Base-by-base conservation (phyloP, 2,888 invertebrate genomes). In the Xylota segnis region DNA sequence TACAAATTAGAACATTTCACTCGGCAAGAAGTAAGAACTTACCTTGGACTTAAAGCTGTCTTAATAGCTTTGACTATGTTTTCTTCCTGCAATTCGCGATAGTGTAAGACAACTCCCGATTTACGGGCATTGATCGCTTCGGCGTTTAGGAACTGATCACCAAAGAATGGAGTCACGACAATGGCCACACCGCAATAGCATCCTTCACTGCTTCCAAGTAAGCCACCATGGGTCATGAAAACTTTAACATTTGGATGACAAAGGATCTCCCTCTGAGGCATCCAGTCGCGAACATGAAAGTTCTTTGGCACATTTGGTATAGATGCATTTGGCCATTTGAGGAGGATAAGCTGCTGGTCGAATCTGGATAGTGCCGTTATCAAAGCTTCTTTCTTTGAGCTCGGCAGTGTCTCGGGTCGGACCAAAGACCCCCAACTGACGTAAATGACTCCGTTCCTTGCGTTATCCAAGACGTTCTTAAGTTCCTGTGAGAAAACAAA, bases 361-460 rank as follows among this genome's bases (percentile, higher is more conserved):
- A 95, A 90, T 50, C 93, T 92, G 0, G 92, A 90, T 78, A 95
- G 93, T 4, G 93, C 94, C 43, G 93, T 92, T 61, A 94, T 88
- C 50, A 96, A 93, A 23, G 92, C 93, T n/a, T 91, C 89, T 68
- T 94, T 90, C 87, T 93, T 94, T 0, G 93, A 90, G 12, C 91
- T 88, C 0, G 95, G 93, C 88, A 96, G 92, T 0, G 93, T 93
- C 27, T 93, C 93, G 5, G 94, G 93, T 87, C 94, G 93, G 71
- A 95, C 93, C 93, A 95, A 94, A 0, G 95, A 95, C 0, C 96
- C 96, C 91, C 95, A 93, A 89, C 94, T 95, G 88, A 96, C 95
- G 90, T 94, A 95, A 75, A 96, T 93, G 10, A 95, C 94, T 2
- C 94, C 95, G 29, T 94, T 91, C 10, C 92, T 89, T 0, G 94